Base-by-base conservation (phyloP, 2,113 vertebrate genomes). In the Eulemur macaco region DNA sequence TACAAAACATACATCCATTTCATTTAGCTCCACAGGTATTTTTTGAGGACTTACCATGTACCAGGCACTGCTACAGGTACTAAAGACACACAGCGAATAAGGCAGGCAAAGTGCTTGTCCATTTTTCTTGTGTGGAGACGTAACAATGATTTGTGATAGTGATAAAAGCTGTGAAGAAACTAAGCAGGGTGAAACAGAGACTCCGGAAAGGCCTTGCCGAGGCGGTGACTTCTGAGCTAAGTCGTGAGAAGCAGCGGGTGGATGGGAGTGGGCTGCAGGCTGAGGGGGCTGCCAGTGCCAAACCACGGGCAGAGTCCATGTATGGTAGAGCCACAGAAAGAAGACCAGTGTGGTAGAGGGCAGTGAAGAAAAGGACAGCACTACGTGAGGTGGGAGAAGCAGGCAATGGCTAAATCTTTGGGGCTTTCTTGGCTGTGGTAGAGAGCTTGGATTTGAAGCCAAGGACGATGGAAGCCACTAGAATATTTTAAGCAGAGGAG, bases 241-340 rank as follows among this genome's bases (percentile, higher is more conserved):
- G 1, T 29, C 1, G 0, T 1, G 76, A 84, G 58, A 56, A 42
- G 69, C 52, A 6, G 20, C 17, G 23, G 0, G 21, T 25, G 45
- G 15, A 6, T 1, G 10, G 63, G n/a, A 52, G 37, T 6, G 54
- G 8, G 4, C n/a, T 15, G 45, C 15, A 0, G 56, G 73, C 23
- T 3, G 21, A 47, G 63, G 42, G 34, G 12, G 47, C 50, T 21
- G 0, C 45, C 6, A 0, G 0, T 5, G 21, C 85, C 2, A 4
- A 27, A 6, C 13, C 45, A 20, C 2, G 60, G 50, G 9, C 21
- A 0, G 29, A 1, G 3, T 0, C 11, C 31, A 34, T 11, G 7
- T 5, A 0, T 56, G 20, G 6, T 20, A 18, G 50, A 81, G 54
- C 27, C 47, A 14, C 34, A 13, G 80, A 50, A 60, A 78, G 76